These are phyloP conservation scores for Diarsia rubi DNA, from an alignment of 2,888 invertebrate genomes.

Conservation along the genomic window DNA sequence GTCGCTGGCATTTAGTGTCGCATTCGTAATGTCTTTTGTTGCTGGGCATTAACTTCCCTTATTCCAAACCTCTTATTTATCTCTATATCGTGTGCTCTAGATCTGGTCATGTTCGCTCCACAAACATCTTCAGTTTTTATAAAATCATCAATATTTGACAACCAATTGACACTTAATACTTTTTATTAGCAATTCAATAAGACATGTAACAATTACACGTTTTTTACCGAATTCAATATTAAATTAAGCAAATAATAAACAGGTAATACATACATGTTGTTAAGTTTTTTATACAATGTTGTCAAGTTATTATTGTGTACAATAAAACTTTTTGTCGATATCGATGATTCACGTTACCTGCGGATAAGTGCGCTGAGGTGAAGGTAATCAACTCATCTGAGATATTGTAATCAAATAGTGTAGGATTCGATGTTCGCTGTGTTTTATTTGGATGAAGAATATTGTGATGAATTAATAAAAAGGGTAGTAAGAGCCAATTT, in stretches of 20 bases:
- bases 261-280: neutral
- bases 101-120: no score
- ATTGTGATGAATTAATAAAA: neutral
- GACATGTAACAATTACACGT: neutral
- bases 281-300: constrained; percentile 3
- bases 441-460: neutral
- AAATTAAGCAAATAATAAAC: no score
- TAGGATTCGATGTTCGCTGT: constrained; percentile 16
- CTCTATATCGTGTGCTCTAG: no score
- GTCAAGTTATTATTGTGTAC: constrained; percentile 28
- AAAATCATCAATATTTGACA: constrained; percentile 16
- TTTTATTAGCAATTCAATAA: neutral
- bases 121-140: neutral
- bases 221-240: neutral
- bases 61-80: no score
- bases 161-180: neutral
- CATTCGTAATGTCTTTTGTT: no score
- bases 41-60: no score
- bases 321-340: constrained; percentile 30
- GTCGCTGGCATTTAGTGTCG: no score
- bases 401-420: constrained; percentile 24
- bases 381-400: constrained; percentile 39
- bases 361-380: constrained; percentile 20
- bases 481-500: neutral
- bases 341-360: constrained; percentile 36